phyloP scores from a whole-genome alignment of 2,113 vertebrate genomes.

The Macrotis lagotis region DNA sequence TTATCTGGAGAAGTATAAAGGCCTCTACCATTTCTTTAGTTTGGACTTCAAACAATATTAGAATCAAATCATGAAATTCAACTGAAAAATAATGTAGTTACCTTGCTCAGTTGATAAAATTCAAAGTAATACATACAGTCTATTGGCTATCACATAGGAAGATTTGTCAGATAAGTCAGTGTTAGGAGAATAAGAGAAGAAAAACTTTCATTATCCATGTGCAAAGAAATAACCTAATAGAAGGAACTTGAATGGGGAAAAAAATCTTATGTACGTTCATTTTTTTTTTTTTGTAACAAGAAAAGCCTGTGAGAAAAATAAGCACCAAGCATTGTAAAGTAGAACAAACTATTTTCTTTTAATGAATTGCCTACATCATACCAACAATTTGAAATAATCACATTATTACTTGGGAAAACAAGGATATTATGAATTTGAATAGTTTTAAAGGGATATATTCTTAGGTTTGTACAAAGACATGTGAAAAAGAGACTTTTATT shows the following conservation, averaged over 20 bases:
- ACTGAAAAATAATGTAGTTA: slow-evolving; percentile 1
- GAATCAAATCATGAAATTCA: slow-evolving; percentile 4
- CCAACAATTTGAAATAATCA: background rate
- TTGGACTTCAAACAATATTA: slow-evolving; percentile 5
- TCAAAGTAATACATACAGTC: background rate
- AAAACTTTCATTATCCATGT: slow-evolving; percentile 8
- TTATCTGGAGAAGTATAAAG: background rate
- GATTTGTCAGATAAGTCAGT: background rate
- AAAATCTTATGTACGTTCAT: background rate
- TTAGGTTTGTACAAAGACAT: background rate
- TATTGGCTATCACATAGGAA: background rate
- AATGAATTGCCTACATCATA: background rate
- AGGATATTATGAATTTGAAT: background rate
- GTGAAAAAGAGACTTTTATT: background rate
- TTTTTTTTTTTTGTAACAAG: background rate
- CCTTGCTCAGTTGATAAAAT: slow-evolving; percentile 2
- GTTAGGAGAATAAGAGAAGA: background rate
- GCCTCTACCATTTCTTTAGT: background rate
- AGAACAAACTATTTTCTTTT: background rate
- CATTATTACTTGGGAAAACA: background rate
- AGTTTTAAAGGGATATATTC: background rate
- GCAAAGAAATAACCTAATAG: background rate
- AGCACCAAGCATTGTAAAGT: background rate
- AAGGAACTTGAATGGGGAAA: background rate
- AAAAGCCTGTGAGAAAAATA: background rate